Evolutionary conservation across 2,797 vertebrate species (phyloP).

Genomic region (Natrix natrix): DNA sequence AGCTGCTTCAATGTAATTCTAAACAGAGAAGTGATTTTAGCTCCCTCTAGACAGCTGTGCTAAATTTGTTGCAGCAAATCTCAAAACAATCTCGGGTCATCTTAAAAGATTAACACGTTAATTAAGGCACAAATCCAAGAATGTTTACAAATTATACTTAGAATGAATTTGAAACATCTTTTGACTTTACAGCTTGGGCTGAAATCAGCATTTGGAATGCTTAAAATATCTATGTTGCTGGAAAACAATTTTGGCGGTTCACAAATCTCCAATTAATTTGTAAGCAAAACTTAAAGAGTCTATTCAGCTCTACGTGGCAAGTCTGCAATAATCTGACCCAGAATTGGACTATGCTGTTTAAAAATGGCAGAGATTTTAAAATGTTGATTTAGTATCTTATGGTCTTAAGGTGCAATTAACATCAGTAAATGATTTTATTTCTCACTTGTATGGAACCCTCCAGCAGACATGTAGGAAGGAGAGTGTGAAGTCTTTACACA

Average conservation of each 20-base stretch:
- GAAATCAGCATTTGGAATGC: not conserved
- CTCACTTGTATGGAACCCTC: not conserved
- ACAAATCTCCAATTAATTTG: not conserved
- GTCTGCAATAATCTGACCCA: not conserved
- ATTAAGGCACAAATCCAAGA: not conserved
- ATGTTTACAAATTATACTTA: not conserved
- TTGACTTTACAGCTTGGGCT: not conserved
- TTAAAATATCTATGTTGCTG: not conserved
- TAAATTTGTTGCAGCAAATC: not conserved
- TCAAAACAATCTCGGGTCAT: not conserved
- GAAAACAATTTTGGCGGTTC: not conserved
- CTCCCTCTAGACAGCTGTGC: not conserved
- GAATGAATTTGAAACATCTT: not conserved
- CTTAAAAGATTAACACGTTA: not conserved
- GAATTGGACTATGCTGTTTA: not conserved
- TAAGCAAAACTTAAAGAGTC: not conserved
- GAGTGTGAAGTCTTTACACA: not conserved
- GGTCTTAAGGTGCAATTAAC: not conserved
- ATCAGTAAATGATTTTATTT: not conserved
- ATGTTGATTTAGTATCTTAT: not conserved
- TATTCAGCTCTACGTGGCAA: not conserved
- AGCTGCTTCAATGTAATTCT: fast-evolving
- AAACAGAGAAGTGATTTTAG: not conserved
- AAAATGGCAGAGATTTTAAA: not conserved
- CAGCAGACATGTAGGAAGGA: not conserved